Percentiles rank a stretch among this genome's conserved stretches.
phyloP scores from a whole-genome alignment of 2,888 invertebrate species.

The Lycocerus yunnanus region DNA sequence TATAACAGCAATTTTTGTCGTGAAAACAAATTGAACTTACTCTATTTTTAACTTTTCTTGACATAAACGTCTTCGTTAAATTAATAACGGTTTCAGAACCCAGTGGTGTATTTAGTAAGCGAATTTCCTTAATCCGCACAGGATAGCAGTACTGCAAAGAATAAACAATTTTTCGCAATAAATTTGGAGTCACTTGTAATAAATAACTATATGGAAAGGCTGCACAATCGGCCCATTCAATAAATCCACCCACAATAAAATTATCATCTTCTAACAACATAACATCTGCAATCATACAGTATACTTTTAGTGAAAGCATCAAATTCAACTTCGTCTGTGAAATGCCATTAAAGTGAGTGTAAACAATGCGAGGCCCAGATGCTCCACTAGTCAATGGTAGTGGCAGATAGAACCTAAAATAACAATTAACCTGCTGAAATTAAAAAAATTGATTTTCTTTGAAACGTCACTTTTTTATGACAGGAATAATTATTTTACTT shows the following conservation, averaged over 20 bases:
- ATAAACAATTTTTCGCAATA: constrained; percentile 58
- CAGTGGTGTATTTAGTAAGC: constrained; percentile 37
- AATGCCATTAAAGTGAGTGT: not conserved
- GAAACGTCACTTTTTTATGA: no score
- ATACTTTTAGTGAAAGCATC: not conserved
- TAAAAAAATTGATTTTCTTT: no score
- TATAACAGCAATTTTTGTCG: no score
- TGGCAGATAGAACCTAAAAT: not conserved
- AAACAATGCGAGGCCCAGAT: not conserved
- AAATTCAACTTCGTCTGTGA: not conserved
- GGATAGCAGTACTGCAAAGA: constrained; percentile 63
- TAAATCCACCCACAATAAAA: constrained; percentile 58
- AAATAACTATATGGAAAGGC: constrained; percentile 59
- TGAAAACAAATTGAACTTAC: not conserved
- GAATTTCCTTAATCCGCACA: constrained; percentile 60
- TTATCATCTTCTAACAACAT: constrained; percentile 63
- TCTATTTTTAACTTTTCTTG: not conserved
- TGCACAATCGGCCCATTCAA: constrained; percentile 61
- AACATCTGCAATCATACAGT: constrained; percentile 61
- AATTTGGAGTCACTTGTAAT: constrained; percentile 56
- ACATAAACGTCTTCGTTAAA: not conserved
- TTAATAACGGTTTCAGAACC: not conserved
- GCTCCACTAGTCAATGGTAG: not conserved
- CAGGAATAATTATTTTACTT: no score
- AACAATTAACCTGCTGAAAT: no score